Evolutionary conservation across 2,113 vertebrate genomes (phyloP).

Genomic region (Gyps fulvus): DNA sequence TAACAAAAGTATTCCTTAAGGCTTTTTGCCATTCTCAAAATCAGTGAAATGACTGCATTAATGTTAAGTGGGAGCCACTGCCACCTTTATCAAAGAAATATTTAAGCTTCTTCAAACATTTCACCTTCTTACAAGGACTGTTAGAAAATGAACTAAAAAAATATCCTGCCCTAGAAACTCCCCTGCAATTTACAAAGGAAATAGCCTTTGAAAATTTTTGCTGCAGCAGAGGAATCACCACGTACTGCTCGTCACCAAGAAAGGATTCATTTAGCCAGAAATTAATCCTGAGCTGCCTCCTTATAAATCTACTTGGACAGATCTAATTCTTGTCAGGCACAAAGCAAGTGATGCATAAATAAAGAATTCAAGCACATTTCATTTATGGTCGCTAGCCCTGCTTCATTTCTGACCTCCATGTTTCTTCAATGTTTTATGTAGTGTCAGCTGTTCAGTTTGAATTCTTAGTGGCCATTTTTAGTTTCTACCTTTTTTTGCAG

Average conservation of each 20-base stretch:
- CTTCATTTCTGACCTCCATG: not conserved
- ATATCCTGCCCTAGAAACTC: not conserved
- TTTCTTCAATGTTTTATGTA: not conserved
- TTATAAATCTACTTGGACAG: not conserved
- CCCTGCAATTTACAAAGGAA: not conserved
- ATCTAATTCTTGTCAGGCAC: not conserved
- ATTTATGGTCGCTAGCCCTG: not conserved
- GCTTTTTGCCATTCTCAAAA: not conserved
- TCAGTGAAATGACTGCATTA: not conserved
- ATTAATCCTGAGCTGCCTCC: not conserved
- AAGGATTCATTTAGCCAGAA: conserved; percentile 24
- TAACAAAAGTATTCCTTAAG: not conserved
- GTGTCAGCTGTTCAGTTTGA: not conserved
- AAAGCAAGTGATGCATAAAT: conserved; percentile 1
- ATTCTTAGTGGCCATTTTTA: not conserved
- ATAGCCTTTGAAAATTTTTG: not conserved
- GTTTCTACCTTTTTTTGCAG: not conserved
- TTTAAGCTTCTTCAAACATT: not conserved
- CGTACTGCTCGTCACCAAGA: not conserved
- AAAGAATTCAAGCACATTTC: not conserved
- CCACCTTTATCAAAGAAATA: not conserved
- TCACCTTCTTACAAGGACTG: not conserved
- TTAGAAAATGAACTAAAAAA: not conserved
- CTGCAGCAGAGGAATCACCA: not conserved
- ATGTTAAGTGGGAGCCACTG: not conserved